A percentile compares a stretch with the other conserved stretches of the same genome.
These are phyloP conservation scores for Galeruca laticollis DNA, from an alignment of 2,888 invertebrate genomes.

Conservation along the genomic window DNA sequence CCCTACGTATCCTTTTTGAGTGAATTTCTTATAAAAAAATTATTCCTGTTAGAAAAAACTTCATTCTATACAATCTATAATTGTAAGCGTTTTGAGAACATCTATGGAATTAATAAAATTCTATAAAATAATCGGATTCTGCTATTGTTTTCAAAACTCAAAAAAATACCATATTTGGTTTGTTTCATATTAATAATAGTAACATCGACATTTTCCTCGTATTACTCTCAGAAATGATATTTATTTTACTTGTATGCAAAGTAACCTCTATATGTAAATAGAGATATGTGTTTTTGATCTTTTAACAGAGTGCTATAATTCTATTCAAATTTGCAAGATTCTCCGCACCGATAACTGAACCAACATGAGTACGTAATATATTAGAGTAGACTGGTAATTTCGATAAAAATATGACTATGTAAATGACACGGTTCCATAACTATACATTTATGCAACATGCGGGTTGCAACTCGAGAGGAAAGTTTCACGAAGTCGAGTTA, in stretches of 20 bases:
- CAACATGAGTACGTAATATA: constrained; percentile 7
- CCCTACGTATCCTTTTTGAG: no score
- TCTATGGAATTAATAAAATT: no score
- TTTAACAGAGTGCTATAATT: neutral
- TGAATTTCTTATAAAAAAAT: no score
- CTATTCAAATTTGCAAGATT: neutral
- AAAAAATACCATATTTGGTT: no score
- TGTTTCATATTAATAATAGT: no score
- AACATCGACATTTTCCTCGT: neutral
- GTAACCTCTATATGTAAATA: neutral
- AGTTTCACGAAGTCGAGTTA: constrained; percentile 6
- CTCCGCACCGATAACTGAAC: neutral
- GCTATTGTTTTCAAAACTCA: no score
- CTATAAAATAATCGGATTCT: no score
- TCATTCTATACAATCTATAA: no score
- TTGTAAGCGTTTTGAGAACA: no score
- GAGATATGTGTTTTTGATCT: neutral
- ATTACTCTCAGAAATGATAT: neutral
- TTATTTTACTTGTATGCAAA: neutral
- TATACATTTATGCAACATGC: constrained; percentile 10
- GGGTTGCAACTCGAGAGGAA: constrained; percentile 3
- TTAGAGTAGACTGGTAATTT: constrained; percentile 5
- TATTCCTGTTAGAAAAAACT: no score
- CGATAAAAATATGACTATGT: constrained; percentile 24
- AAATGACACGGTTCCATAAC: constrained; percentile 10